phyloP scores from a whole-genome alignment of 1,140 invertebrate genomes.

The Venturia canescens region DNA sequence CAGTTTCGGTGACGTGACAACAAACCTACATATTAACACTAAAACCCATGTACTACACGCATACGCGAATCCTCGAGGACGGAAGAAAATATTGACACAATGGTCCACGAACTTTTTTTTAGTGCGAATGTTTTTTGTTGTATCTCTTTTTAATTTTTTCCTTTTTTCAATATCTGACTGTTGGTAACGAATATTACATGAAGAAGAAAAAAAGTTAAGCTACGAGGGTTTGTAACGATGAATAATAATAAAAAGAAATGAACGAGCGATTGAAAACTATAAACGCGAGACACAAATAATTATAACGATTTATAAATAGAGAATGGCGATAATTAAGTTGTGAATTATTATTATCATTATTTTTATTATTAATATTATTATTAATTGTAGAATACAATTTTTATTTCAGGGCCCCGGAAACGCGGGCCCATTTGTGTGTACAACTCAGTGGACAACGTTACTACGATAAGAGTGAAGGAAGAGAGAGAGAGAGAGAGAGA shows the following conservation, averaged over 20 bases:
- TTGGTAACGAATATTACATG: constrained; percentile 45
- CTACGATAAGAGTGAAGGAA: constrained; percentile 56
- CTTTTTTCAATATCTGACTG: constrained; percentile 61
- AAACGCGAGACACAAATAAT: constrained; percentile 58
- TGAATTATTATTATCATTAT: constrained; percentile 56
- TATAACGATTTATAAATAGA: constrained; percentile 63
- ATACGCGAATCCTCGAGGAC: constrained; percentile 33
- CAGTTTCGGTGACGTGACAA: constrained; percentile 50
- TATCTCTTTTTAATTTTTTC: too few relatives aligned
- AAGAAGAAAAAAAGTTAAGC: constrained; percentile 42
- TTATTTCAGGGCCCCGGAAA: constrained; percentile 60
- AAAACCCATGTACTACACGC: neutral
- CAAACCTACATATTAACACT: neutral
- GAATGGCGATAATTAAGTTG: constrained; percentile 65
- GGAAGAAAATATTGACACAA: constrained; percentile 49
- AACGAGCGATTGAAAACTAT: neutral
- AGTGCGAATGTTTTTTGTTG: constrained; percentile 66
- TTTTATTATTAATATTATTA: neutral
- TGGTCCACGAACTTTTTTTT: constrained; percentile 63
- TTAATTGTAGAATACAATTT: constrained; percentile 67
- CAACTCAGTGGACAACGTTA: constrained; percentile 63
- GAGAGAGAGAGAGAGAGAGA: constrained; percentile 53
- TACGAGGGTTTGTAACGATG: constrained; percentile 50
- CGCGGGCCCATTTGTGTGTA: constrained; percentile 61
- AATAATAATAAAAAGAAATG: constrained; percentile 50